Evolutionary conservation across 2,888 invertebrate species (phyloP).

Genomic region (Tinea semifulvella): DNA sequence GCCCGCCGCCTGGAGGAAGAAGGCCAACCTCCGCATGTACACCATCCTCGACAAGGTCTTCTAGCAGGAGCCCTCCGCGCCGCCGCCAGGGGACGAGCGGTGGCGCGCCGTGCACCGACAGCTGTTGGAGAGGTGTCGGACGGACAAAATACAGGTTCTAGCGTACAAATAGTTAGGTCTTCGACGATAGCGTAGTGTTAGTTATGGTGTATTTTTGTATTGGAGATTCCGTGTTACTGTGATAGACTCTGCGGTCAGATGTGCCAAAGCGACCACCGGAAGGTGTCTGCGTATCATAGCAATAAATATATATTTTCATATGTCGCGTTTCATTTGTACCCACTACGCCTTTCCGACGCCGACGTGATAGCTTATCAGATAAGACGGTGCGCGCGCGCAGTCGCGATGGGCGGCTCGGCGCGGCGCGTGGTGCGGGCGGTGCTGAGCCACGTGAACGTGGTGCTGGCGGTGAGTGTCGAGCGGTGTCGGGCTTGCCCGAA

Average conservation of each 20-base stretch:
- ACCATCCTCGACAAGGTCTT: slow-evolving; percentile 61
- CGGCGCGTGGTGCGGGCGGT: slow-evolving; percentile 21
- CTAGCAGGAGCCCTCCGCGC: slow-evolving; percentile 35
- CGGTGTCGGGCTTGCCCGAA: background rate
- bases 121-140: slow-evolving; percentile 33
- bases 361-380: background rate
- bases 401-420: background rate
- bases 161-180: too few relatives aligned
- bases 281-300: background rate
- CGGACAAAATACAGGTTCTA: too few relatives aligned
- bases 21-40: slow-evolving; percentile 45
- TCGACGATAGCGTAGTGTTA: too few relatives aligned
- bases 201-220: too few relatives aligned
- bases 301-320: slow-evolving; percentile 12
- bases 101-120: slow-evolving; percentile 53
- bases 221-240: background rate
- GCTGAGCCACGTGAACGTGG: slow-evolving; percentile 39
- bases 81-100: slow-evolving; percentile 22
- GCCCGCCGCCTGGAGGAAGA: slow-evolving; percentile 21
- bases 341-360: background rate
- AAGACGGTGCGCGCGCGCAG: background rate
- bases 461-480: slow-evolving; percentile 36
- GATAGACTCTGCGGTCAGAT: background rate
- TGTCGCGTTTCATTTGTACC: slow-evolving; percentile 4
- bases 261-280: background rate